Evolutionary conservation across 2,888 invertebrate species (phyloP).

Genomic region (Smittia aterrima): DNA sequence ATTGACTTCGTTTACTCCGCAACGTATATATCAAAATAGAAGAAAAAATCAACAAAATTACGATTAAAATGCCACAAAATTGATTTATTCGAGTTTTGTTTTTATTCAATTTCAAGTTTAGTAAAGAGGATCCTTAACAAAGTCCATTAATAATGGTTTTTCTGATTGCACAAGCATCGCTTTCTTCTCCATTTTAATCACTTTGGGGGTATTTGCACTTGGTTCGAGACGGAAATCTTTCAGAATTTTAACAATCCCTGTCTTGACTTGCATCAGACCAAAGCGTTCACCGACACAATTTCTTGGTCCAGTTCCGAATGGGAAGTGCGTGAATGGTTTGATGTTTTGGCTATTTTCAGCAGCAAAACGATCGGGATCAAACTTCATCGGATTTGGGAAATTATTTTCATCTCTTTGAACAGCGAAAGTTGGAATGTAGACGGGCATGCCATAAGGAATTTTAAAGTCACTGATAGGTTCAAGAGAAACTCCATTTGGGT

Average conservation of each 20-base stretch:
- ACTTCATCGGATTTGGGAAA: slow-evolving; percentile 50
- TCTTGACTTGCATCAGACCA: slow-evolving; percentile 49
- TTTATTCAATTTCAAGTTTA: too few species aligned
- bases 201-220: slow-evolving; percentile 47
- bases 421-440: slow-evolving; percentile 50
- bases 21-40: too few species aligned
- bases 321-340: slow-evolving; percentile 48
- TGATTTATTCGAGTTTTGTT: too few species aligned
- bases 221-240: slow-evolving; percentile 50
- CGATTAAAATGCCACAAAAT: too few species aligned
- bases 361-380: slow-evolving; percentile 52
- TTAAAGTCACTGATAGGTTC: slow-evolving; percentile 47
- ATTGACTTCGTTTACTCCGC: too few species aligned
- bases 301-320: slow-evolving; percentile 51
- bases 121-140: slow-evolving; percentile 19
- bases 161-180: slow-evolving; percentile 50
- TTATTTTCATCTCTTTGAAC: slow-evolving; percentile 50
- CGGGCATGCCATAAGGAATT: slow-evolving; percentile 51
- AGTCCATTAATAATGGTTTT: background rate
- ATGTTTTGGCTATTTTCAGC: slow-evolving; percentile 47
- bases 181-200: slow-evolving; percentile 49
- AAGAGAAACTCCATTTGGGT: slow-evolving; percentile 46
- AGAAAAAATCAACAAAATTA: too few species aligned
- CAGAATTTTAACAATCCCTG: slow-evolving; percentile 50
- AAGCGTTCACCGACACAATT: slow-evolving; percentile 52